Evolutionary conservation across 2,113 vertebrate species (phyloP).

Genomic region (Acanthisitta chloris): DNA sequence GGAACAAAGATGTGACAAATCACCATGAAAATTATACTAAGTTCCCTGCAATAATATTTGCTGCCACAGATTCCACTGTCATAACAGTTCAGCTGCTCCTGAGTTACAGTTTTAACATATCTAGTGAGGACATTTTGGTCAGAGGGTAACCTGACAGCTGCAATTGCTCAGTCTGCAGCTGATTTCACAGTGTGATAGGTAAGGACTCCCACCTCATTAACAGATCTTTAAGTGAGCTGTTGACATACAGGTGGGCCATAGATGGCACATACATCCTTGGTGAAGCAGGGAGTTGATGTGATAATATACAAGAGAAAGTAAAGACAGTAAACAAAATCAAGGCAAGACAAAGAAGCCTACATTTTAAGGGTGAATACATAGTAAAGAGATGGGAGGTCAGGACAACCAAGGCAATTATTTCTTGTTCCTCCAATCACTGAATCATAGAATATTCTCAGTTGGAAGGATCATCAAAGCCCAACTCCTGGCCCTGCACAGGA

Average conservation of each 20-base stretch:
- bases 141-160: neutral
- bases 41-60: neutral
- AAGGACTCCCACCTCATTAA: neutral
- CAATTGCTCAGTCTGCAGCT: neutral
- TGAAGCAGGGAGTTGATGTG: neutral
- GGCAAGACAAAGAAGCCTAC: neutral
- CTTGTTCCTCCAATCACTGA: neutral
- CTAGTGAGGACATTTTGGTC: neutral
- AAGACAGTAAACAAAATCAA: neutral
- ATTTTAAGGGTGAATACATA: neutral
- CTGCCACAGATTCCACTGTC: neutral
- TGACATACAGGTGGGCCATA: neutral
- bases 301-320: neutral
- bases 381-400: neutral
- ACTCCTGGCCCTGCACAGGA: too few relatives aligned
- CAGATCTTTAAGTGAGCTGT: neutral
- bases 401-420: neutral
- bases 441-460: too few relatives aligned
- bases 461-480: too few relatives aligned
- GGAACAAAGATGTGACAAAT: neutral
- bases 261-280: neutral
- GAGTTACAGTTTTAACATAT: neutral
- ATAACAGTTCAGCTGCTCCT: neutral
- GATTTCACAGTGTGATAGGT: rapidly evolving
- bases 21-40: too few relatives aligned